Percentiles rank a stretch among this genome's conserved stretches.
phyloP scores from a whole-genome alignment of 2,888 invertebrate genomes.

The Molorchus minor region DNA sequence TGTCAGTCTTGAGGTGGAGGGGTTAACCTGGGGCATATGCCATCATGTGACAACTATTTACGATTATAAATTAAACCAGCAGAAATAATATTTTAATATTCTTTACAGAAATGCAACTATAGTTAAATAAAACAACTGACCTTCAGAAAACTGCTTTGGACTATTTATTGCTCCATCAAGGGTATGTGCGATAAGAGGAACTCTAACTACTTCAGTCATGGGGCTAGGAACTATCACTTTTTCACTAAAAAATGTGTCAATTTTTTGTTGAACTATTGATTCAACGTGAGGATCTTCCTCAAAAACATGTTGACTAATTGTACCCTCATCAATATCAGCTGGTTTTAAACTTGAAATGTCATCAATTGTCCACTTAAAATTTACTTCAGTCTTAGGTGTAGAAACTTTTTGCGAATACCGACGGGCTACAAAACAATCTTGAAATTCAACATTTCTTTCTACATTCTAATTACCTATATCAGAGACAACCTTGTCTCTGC shows the following conservation, averaged over 20 bases:
- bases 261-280: conserved; percentile 73
- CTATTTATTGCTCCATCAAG: conserved; percentile 7
- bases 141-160: conserved; percentile 33
- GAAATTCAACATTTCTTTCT: no score
- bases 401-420: conserved; percentile 58
- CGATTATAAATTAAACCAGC: no score
- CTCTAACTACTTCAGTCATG: conserved; percentile 40
- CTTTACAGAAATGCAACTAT: no score
- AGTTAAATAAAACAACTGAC: no score
- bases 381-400: conserved; percentile 60
- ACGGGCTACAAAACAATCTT: conserved; percentile 56
- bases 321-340: conserved; percentile 73
- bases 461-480: no score
- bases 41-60: no score
- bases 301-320: conserved; percentile 68
- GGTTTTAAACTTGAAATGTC: conserved; percentile 74
- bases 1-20: no score
- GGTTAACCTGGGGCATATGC: no score
- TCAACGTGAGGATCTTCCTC: conserved; percentile 73
- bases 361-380: conserved; percentile 76
- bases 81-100: no score
- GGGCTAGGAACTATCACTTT: conserved; percentile 62
- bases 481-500: no score
- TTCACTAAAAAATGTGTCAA: conserved; percentile 65
- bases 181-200: conserved; percentile 37